Evolutionary conservation across 1,140 invertebrate genomes (phyloP).

Genomic region (Glossosoma conforme): DNA sequence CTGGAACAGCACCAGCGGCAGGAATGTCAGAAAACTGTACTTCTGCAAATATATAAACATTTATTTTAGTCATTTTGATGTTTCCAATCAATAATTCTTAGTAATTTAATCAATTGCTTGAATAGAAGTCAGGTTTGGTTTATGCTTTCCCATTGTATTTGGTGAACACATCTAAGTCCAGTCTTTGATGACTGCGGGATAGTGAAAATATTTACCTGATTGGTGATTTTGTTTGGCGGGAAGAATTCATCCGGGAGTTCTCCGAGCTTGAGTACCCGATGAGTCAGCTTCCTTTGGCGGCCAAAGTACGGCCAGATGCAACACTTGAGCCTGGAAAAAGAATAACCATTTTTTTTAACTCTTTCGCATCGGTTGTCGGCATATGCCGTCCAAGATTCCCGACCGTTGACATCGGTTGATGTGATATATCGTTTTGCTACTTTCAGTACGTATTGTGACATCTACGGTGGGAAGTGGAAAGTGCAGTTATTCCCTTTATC

Average conservation of each 20-base stretch:
- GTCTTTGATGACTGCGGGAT: too few relatives aligned
- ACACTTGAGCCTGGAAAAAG: conserved; percentile 35
- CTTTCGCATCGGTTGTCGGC: not conserved
- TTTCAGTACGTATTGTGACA: not conserved
- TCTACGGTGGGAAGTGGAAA: not conserved
- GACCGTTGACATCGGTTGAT: not conserved
- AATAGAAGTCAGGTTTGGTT: not conserved
- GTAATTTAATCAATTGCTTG: not conserved
- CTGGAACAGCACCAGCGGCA: conserved; percentile 95
- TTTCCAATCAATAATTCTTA: not conserved
- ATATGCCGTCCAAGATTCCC: not conserved
- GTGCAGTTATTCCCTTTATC: not conserved
- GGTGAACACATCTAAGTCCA: too few relatives aligned
- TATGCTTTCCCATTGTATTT: too few relatives aligned
- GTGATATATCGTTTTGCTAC: not conserved
- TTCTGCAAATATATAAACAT: conserved; percentile 59
- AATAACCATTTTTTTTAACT: not conserved
- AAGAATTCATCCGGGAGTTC: conserved; percentile 68
- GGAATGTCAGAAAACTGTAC: conserved; percentile 96
- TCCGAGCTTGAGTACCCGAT: conserved; percentile 45
- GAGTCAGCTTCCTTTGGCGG: conserved; percentile 38
- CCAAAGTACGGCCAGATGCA: conserved; percentile 36
- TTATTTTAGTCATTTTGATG: not conserved
- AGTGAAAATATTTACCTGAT: conserved; percentile 73
- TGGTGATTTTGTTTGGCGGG: conserved; percentile 93